phyloP scores from a whole-genome alignment of 2,113 vertebrate genomes.

The Rhegmatorhina hoffmannsi region DNA sequence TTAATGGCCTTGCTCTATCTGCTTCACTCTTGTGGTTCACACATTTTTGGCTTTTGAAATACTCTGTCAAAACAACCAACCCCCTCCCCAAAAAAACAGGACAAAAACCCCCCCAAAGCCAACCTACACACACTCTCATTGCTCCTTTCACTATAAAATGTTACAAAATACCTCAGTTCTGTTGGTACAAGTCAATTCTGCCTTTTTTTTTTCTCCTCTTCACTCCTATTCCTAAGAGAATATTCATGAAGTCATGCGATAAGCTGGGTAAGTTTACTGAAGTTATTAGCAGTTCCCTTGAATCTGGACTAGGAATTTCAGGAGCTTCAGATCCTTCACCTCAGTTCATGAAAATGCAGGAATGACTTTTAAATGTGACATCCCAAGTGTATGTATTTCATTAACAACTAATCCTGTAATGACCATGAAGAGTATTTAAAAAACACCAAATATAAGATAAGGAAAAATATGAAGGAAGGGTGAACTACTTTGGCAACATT shows the following conservation, averaged over 20 bases:
- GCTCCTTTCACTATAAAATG: background rate
- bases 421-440: background rate
- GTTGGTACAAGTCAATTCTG: background rate
- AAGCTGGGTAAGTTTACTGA: background rate
- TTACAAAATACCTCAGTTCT: background rate
- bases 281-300: background rate
- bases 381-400: background rate
- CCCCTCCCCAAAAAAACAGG: too few species aligned
- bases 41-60: background rate
- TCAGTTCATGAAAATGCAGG: background rate
- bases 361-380: background rate
- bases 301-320: background rate
- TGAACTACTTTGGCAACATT: background rate
- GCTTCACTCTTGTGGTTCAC: background rate
- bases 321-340: background rate
- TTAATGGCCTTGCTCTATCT: background rate
- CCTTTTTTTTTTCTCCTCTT: background rate
- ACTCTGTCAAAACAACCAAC: background rate
- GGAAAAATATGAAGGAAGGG: background rate
- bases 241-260: background rate
- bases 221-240: background rate
- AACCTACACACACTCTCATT: background rate
- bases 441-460: background rate
- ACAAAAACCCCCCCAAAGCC: background rate
- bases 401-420: background rate